A percentile compares a stretch with the other conserved stretches of the same genome.
These are phyloP conservation scores for Actinostola sp. DNA, from an alignment of 92 coral and sea anemone species.

Conservation along the genomic window DNA sequence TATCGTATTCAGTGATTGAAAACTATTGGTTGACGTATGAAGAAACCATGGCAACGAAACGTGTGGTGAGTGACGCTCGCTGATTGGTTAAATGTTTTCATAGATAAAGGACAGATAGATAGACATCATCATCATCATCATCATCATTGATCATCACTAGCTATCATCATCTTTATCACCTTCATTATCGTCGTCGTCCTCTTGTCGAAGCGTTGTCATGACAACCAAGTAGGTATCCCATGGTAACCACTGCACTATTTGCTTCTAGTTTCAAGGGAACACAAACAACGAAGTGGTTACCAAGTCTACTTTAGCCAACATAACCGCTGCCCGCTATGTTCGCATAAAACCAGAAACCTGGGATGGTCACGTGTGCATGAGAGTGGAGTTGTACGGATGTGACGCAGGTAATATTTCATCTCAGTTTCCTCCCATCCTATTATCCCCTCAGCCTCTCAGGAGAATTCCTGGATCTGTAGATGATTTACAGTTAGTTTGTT, in stretches of 20 bases:
- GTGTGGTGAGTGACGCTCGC: constrained; percentile 14
- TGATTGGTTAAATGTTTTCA: neutral
- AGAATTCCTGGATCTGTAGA: neutral
- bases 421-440: neutral
- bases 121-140: neutral
- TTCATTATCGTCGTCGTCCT: too few relatives aligned
- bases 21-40: constrained; percentile 17
- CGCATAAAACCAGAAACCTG: constrained; percentile 46
- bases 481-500: too few relatives aligned
- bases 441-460: neutral
- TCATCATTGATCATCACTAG: too few relatives aligned
- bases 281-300: constrained; percentile 1
- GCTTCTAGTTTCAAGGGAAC: constrained; percentile 36
- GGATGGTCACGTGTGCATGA: constrained; percentile 34
- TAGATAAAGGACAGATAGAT: too few relatives aligned
- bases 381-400: constrained; percentile 46
- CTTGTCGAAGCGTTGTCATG: too few relatives aligned
- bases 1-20: constrained; percentile 38
- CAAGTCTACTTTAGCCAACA: neutral
- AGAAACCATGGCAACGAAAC: constrained; percentile 12
- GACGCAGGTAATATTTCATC: constrained; percentile 22
- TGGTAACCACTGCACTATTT: too few relatives aligned
- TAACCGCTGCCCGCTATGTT: constrained; percentile 39
- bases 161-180: too few relatives aligned
- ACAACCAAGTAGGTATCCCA: too few relatives aligned